Evolutionary conservation across 2,888 invertebrate genomes (phyloP).

Genomic region (Eustalomyia histrio): DNA sequence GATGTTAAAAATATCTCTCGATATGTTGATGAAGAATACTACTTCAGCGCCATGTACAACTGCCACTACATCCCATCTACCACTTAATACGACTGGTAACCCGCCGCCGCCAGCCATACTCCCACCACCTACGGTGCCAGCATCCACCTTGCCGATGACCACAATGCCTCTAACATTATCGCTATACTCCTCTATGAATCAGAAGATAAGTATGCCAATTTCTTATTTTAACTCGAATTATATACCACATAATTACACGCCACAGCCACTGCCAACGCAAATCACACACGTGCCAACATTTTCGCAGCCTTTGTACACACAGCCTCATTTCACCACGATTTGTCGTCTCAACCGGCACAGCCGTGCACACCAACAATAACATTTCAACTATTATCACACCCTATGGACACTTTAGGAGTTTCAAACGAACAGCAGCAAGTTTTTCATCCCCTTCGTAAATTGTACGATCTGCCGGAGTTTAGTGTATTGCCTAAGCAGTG

Average conservation of each 20-base stretch:
- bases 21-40: neutral
- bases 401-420: no score
- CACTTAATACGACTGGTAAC: no score
- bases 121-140: neutral
- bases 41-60: neutral
- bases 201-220: no score
- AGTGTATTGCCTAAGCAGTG: conserved; percentile 4
- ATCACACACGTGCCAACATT: no score
- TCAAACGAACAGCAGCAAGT: no score
- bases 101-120: no score
- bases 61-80: neutral
- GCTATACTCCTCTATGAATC: no score
- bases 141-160: neutral
- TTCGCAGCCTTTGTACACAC: neutral
- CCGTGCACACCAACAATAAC: conserved; percentile 5
- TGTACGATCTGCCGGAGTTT: conserved; percentile 9
- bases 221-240: no score
- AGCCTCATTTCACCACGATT: neutral
- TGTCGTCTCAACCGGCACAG: neutral
- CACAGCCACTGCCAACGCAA: no score
- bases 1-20: neutral
- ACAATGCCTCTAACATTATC: neutral
- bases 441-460: conserved; percentile 15
- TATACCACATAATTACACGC: no score
- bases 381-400: conserved; percentile 10